A percentile compares a stretch with the other conserved stretches of the same genome.
These are phyloP conservation scores for Drosophila lacteicornis DNA, from an alignment of 1,140 invertebrate genomes.

Conservation along the genomic window DNA sequence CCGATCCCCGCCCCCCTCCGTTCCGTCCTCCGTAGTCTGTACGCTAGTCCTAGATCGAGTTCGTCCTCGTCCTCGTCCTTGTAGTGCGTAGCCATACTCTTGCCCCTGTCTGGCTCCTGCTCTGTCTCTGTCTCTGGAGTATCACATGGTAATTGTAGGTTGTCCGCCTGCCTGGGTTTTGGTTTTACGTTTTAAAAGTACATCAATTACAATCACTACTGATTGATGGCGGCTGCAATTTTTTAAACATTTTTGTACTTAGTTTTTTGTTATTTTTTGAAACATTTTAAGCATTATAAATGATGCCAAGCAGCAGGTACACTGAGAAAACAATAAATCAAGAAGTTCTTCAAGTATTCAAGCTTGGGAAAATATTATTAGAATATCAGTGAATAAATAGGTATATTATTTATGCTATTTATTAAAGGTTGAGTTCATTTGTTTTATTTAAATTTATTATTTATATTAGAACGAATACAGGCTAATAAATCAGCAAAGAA, in stretches of 20 bases:
- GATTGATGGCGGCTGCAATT: conserved; percentile 20
- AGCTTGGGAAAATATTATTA: background rate
- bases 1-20: background rate
- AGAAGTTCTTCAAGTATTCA: background rate
- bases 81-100: conserved; percentile 24
- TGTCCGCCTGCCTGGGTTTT: conserved; percentile 10
- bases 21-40: conserved; percentile 12
- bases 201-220: conserved; percentile 25
- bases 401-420: no score
- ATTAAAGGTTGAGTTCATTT: no score
- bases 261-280: background rate
- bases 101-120: background rate
- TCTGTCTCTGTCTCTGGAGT: background rate
- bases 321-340: conserved; percentile 16
- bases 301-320: conserved; percentile 6
- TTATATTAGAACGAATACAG: no score
- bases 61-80: conserved; percentile 11
- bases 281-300: conserved; percentile 37
- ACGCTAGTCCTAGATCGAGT: conserved; percentile 44
- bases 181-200: conserved; percentile 1
- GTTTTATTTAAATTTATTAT: no score
- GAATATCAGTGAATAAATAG: background rate
- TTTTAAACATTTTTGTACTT: background rate
- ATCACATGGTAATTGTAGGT: background rate
- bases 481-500: background rate